Evolutionary conservation across 1,140 invertebrate genomes (phyloP).

Genomic region (Sesamia nonagrioides): DNA sequence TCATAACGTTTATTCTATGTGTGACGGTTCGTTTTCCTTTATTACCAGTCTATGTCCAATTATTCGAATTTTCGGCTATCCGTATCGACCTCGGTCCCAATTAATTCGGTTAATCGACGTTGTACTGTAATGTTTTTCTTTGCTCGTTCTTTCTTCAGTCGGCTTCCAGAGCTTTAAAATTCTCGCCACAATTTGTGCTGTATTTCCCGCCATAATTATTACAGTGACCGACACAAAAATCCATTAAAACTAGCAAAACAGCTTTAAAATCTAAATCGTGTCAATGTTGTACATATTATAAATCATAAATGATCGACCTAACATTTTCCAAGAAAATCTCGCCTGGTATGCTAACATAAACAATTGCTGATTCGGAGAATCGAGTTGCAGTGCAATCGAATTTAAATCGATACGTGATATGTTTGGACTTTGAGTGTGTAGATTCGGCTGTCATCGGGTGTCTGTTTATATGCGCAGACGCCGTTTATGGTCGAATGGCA

Average conservation of each 20-base stretch:
- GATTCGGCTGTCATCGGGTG: not conserved
- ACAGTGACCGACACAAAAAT: not conserved
- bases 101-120: too few species aligned
- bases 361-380: conserved; percentile 19
- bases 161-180: too few species aligned
- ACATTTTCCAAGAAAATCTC: conserved; percentile 30
- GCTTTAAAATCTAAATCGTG: conserved; percentile 3
- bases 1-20: too few species aligned
- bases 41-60: too few species aligned
- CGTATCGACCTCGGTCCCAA: too few species aligned
- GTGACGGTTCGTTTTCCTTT: too few species aligned
- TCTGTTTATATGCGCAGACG: not conserved
- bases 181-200: not conserved
- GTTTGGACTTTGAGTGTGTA: conserved; percentile 18
- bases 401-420: conserved; percentile 36
- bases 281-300: conserved; percentile 33
- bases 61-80: too few species aligned
- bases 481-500: not conserved
- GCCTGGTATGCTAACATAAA: conserved; percentile 25
- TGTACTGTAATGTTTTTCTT: too few species aligned
- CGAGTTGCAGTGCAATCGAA: conserved; percentile 22
- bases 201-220: not conserved
- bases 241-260: not conserved
- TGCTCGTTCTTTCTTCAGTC: too few species aligned
- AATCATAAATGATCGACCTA: conserved; percentile 16